Base-by-base conservation (phyloP, 1,140 invertebrate genomes). In the Lepidostoma basale region DNA sequence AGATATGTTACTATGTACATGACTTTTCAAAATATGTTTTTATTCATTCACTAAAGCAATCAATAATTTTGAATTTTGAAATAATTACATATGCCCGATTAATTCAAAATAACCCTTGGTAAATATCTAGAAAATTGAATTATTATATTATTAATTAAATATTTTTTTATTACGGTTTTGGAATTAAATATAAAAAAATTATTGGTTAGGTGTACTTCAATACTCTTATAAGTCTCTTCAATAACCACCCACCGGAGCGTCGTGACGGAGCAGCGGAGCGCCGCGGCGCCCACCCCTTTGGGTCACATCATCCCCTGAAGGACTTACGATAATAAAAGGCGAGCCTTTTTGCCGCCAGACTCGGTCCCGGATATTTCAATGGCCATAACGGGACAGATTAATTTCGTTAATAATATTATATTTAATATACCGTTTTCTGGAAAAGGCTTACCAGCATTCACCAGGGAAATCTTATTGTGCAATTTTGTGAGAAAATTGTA, bases 321-420 rank as follows among this genome's bases (percentile, higher is more conserved):
- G 42, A 63, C 44, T 63, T 49, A 63, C 49, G 16, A 12, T 49
- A 47, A 63, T 63, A 63, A 62, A 62, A 63, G 60, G 60, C 26
- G 30, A 25, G 44, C 44, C 36, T 59, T 59, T 59, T 59, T 59
- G 54, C 54, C 18, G 18, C 30, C 36, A 39, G 30, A 36, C 54
- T 39, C 40, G 9, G 30, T 20, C 40, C n/a, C 30, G 54, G 33
- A 59, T n/a, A 59, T 39, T 59, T 59, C 54, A 39, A 59, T 39
- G 22, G 54, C 22, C 54, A n/a, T 40, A 36, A 40, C 54, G 54
- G 54, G 30, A 59, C 49, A 28, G 54, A 59, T 59, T 59, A 59
- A 59, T 59, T 59, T 40, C 54, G 54, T 25, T 59, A 59, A 59
- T 59, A 59, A 40, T 59, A 40, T 59, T 59, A 59, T 59, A 59